Base-by-base conservation (phyloP, 2,113 vertebrate genomes). In the Prionailurus bengalensis region DNA sequence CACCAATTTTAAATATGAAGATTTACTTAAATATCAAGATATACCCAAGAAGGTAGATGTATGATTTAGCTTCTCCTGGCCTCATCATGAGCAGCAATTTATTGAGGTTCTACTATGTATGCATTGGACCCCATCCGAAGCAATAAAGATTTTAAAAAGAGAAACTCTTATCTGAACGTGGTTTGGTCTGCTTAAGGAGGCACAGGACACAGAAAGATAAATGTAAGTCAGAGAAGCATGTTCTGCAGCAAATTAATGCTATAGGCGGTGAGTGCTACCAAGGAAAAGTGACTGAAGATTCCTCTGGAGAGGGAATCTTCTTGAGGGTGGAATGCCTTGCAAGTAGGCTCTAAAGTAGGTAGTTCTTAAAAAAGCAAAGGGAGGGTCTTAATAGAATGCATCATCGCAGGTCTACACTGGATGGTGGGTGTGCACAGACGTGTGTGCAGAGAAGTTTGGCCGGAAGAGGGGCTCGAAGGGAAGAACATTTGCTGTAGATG, bases 1-100 rank as follows among this genome's bases (percentile, higher is more conserved):
- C 55, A 58, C 55, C 55, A 58, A 58, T 58, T 21, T 58, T 58
- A 58, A 58, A 58, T 58, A 58, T 21, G 17, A 58, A 58, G 6
- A 21, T 21, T 19, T 58, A 58, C 45, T 70, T 86, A 25, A 94
- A 71, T 71, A 89, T 51, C 80, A 89, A 92, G 74, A 81, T 78
- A 79, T 21, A 95, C 29, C 74, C 78, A 66, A 74, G 73, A 94
- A 94, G 79, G 65, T 55, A 88, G 31, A 42, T 82, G 16, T 73
- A 73, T 39, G 61, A 21, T 73, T 87, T 91, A 65, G 63, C 68
- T 94, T 84, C 61, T 76, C 0, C 45, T 76, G 27, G 66, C 51
- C n/a, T 48, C 21, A 21, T 23, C 63, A 29, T 23, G 16, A 87
- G 4, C n/a, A 83, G 73, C 7, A 78, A 16, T 23, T 89, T 53